Evolutionary conservation across 2,797 vertebrate genomes (phyloP), one percentile per base, ranked within the genome.

Genomic region (Chelmon rostratus): DNA sequence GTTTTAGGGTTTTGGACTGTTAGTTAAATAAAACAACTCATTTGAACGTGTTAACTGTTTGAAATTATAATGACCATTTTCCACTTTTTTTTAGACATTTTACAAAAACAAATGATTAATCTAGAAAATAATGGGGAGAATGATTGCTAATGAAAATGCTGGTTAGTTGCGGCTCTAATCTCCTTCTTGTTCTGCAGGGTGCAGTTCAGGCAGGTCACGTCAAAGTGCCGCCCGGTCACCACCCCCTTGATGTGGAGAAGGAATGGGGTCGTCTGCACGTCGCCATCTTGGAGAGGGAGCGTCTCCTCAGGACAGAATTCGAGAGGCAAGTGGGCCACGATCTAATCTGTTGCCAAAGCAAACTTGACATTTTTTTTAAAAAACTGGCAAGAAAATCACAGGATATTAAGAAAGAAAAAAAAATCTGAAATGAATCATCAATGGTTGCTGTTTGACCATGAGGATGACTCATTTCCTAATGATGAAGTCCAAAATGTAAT

Each of bases 191-290:
- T 4, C 21, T 11, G 12, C 89, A 98, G 98, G 95, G 93, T 1
- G 96, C 97, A 0, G 96, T 98, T 42, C 96, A 98, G 89, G 86
- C 95, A 0, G 97, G 97, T 4, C 96, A 96, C 47, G 87, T 99
- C 67, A 98, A 98, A 90, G 94, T 98, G 40, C 96, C 97, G 0
- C 96, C 96, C 0, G 95, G 96, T 8, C 97, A 95, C 89, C 97
- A 99, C 83, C 98, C 97, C 0, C 89, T 98, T 8, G 98, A 99
- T 0, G 97, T 98, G 91, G 98, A 99, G 93, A 98, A 99, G 91
- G 98, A 99, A 50, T 99, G 98, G 98, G 98, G 97, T 6, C 95
- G 94, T n/a, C 95, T 99, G 65, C 97, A 98, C 1, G 96, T 97
- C 2, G 96, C 97, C 66, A 97, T 99, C 21, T 94, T 98, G 93